Evolutionary conservation across 1,140 invertebrate species (phyloP).

Genomic region (Bombus soroeensis): DNA sequence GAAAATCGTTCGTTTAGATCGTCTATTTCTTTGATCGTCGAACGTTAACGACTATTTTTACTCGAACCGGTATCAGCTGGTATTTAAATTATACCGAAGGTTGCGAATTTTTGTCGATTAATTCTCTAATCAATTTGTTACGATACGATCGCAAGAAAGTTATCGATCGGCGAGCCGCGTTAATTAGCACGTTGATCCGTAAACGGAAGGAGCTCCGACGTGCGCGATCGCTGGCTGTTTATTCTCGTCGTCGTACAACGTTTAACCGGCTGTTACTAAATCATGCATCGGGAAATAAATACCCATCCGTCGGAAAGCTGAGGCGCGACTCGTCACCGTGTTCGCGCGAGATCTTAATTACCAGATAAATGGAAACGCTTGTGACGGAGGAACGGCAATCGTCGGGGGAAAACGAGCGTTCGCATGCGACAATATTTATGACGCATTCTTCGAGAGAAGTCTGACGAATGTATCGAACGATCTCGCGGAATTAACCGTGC

Average conservation of each 20-base stretch:
- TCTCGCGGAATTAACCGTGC: background rate
- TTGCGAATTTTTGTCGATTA: too few species aligned
- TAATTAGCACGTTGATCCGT: background rate
- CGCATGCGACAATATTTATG: conserved; percentile 60
- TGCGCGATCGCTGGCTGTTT: conserved; percentile 24
- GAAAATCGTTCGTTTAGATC: too few species aligned
- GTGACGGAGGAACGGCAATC: conserved; percentile 46
- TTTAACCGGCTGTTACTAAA: conserved; percentile 61
- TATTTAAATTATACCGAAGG: too few species aligned
- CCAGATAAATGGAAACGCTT: conserved; percentile 70
- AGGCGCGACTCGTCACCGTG: conserved; percentile 1
- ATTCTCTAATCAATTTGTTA: too few species aligned
- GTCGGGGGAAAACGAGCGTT: conserved; percentile 45
- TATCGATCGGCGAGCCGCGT: background rate
- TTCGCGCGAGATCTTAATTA: conserved; percentile 74
- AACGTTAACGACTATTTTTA: too few species aligned
- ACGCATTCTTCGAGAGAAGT: conserved; percentile 1
- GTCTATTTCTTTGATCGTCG: too few species aligned
- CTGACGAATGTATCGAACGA: background rate
- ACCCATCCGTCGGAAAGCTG: conserved; percentile 29
- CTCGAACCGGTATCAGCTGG: too few species aligned
- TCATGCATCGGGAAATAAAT: conserved; percentile 73
- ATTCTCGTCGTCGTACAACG: conserved; percentile 35
- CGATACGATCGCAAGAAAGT: too few species aligned
- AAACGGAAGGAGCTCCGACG: background rate